Evolutionary conservation across 1,140 invertebrate species (phyloP).

Genomic region (Lordiphosa stackelbergi): DNA sequence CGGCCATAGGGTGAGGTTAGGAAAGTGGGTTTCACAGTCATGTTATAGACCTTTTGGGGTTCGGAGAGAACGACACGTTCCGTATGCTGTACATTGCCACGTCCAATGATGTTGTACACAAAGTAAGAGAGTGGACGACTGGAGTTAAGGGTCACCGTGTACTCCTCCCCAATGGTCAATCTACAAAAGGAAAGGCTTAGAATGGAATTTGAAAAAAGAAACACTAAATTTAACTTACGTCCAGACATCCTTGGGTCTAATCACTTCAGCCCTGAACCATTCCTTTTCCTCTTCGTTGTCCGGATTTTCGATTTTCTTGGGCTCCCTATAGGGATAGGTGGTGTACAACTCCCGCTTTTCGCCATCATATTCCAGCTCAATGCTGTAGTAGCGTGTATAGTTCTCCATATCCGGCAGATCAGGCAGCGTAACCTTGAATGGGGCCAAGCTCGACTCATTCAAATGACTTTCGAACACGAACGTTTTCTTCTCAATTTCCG

Average conservation of each 20-base stretch:
- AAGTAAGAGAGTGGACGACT: conserved; percentile 87
- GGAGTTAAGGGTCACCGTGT: conserved; percentile 88
- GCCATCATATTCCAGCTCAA: conserved; percentile 45
- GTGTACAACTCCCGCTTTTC: conserved; percentile 54
- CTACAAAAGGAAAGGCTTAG: conserved; percentile 35
- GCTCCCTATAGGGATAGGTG: conserved; percentile 63
- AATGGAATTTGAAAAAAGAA: too few relatives aligned
- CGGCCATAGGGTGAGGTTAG: conserved; percentile 88
- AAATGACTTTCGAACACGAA: conserved; percentile 51
- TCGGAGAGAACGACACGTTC: conserved; percentile 80
- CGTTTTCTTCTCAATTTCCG: conserved; percentile 37
- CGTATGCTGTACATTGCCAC: conserved; percentile 88
- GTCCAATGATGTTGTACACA: conserved; percentile 89
- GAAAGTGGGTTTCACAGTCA: conserved; percentile 83
- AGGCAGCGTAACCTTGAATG: conserved; percentile 48
- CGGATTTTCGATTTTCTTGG: conserved; percentile 45
- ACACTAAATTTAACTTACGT: conserved; percentile 20
- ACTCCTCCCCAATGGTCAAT: conserved; percentile 83
- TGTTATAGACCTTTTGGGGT: conserved; percentile 60
- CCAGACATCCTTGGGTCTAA: conserved; percentile 45
- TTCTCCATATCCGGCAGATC: conserved; percentile 62
- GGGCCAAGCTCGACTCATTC: conserved; percentile 55
- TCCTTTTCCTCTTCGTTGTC: conserved; percentile 44
- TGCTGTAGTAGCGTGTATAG: conserved; percentile 52
- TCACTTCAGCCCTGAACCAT: conserved; percentile 46